These are phyloP conservation scores for Zophobas atratus DNA, from an alignment of 1,140 invertebrate species.

Conservation along the genomic window DNA sequence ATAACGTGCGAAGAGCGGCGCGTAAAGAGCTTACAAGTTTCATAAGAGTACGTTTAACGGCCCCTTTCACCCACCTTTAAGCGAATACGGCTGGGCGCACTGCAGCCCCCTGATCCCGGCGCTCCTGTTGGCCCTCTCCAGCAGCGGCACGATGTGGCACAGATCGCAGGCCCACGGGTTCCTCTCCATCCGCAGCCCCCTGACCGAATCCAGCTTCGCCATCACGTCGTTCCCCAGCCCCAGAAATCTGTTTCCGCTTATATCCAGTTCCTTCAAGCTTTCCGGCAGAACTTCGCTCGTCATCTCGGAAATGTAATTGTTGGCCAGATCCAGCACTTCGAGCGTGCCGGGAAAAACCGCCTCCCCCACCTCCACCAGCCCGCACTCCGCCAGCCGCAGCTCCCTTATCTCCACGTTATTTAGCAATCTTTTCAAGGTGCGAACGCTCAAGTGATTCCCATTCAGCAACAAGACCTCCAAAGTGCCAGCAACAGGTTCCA, in stretches of 20 bases:
- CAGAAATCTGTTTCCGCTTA: conserved; percentile 76
- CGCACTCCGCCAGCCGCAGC: conserved; percentile 71
- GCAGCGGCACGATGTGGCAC: conserved; percentile 74
- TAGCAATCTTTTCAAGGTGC: conserved; percentile 70
- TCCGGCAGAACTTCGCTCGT: conserved; percentile 71
- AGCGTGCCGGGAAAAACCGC: conserved; percentile 69
- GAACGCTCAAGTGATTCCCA: conserved; percentile 72
- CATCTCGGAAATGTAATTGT: conserved; percentile 73
- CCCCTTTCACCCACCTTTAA: conserved; percentile 61
- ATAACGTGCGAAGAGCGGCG: no score
- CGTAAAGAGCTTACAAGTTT: no score
- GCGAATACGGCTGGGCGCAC: conserved; percentile 70
- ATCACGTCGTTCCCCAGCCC: conserved; percentile 74
- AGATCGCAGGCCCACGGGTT: conserved; percentile 81
- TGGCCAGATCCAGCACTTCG: conserved; percentile 72
- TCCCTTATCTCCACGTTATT: conserved; percentile 73
- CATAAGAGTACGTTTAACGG: no score
- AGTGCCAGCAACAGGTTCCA: conserved; percentile 73
- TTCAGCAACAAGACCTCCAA: conserved; percentile 77
- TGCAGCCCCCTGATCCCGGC: conserved; percentile 68
- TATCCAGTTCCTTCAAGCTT: conserved; percentile 74
- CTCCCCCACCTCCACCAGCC: conserved; percentile 66
- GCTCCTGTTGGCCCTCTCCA: conserved; percentile 72
- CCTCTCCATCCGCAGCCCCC: conserved; percentile 71
- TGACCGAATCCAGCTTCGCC: conserved; percentile 70